A percentile compares a stretch with the other conserved stretches of the same genome.
Evolutionary conservation across 2,888 invertebrate genomes (phyloP).

Genomic region (Cerceris rybyensis): DNA sequence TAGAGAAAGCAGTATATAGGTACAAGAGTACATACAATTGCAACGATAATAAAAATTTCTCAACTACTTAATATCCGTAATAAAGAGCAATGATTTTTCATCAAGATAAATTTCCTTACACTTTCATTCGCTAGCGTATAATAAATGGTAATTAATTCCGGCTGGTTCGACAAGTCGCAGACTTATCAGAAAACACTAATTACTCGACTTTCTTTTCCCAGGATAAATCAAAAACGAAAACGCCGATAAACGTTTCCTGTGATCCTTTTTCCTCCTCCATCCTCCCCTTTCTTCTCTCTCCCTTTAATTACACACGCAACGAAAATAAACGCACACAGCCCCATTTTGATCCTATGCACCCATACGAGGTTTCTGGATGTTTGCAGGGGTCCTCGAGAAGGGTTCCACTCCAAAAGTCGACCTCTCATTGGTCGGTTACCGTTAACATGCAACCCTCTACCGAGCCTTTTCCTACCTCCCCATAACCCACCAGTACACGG

Average conservation of each 20-base stretch:
- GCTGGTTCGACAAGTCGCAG: not conserved
- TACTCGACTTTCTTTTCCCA: not conserved
- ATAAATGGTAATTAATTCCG: too few relatives aligned
- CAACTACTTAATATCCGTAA: too few relatives aligned
- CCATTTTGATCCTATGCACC: conserved; percentile 12
- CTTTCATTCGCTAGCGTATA: too few relatives aligned
- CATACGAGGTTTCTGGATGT: conserved; percentile 21
- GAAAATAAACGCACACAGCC: conserved; percentile 2
- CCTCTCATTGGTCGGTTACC: conserved; percentile 54
- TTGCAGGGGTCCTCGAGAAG: conserved; percentile 34
- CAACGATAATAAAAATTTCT: too few relatives aligned
- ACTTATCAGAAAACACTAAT: not conserved
- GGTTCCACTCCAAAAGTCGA: conserved; percentile 33
- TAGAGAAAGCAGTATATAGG: too few relatives aligned
- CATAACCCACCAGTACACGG: conserved; percentile 16
- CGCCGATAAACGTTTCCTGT: conserved; percentile 18
- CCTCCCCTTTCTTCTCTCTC: not conserved
- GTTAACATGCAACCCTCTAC: conserved; percentile 40
- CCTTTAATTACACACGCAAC: not conserved
- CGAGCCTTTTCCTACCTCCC: conserved; percentile 27
- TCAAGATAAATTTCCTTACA: too few relatives aligned
- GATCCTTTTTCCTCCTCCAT: not conserved
- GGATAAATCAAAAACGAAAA: conserved; percentile 15
- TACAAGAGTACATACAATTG: too few relatives aligned
- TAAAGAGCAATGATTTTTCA: too few relatives aligned